phyloP scores from a whole-genome alignment of 2,113 vertebrate species.

The Grantiella picta region DNA sequence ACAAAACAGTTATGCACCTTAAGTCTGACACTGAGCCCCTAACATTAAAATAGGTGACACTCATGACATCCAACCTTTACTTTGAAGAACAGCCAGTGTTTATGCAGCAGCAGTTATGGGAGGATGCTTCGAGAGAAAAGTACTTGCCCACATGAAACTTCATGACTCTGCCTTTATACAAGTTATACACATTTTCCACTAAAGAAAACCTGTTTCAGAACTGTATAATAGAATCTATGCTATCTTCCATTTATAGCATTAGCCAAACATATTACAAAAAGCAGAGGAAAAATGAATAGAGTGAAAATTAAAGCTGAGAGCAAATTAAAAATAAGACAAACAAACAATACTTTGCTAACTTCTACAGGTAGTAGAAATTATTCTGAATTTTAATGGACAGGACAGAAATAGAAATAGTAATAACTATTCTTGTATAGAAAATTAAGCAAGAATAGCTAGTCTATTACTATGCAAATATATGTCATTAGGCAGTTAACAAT shows the following conservation, averaged over 20 bases:
- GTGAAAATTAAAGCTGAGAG: background rate
- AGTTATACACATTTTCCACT: background rate
- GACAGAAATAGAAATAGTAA: conserved; percentile 45
- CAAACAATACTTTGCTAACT: conserved; percentile 42
- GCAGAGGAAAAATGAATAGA: background rate
- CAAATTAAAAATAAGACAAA: background rate
- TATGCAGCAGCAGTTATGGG: background rate
- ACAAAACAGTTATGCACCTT: background rate
- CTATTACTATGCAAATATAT: conserved; percentile 73
- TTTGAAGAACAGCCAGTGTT: background rate
- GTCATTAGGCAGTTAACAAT: conserved; percentile 69
- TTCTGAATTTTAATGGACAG: conserved; percentile 50
- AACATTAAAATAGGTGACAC: background rate
- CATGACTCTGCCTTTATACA: background rate
- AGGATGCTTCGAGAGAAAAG: background rate
- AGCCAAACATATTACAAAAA: background rate
- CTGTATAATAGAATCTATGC: background rate
- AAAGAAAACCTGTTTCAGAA: background rate
- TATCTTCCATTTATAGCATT: background rate
- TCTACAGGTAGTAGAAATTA: conserved; percentile 28
- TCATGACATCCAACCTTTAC: background rate
- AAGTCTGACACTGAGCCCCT: background rate
- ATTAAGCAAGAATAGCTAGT: conserved; percentile 52
- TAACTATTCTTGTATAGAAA: conserved; percentile 47
- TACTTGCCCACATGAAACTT: background rate